Percentiles rank a stretch among this genome's conserved stretches.
Evolutionary conservation across 2,113 vertebrate genomes (phyloP).

Genomic region (Nibea coibor): DNA sequence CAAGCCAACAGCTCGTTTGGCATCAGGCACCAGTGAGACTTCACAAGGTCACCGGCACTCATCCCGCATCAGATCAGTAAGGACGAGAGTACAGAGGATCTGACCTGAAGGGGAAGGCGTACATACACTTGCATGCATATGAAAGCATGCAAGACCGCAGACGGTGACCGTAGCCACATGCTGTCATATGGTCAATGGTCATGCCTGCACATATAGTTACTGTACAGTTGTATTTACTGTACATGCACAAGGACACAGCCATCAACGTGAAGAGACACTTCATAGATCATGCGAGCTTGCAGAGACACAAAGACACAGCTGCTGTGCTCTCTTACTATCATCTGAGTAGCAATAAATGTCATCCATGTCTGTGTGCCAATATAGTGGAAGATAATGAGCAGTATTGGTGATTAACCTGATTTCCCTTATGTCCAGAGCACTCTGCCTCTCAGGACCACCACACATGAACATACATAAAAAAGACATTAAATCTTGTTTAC

Average conservation of each 20-base stretch:
- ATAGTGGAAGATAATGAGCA: slow-evolving; percentile 50
- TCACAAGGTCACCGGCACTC: slow-evolving; percentile 52
- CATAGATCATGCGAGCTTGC: slow-evolving; percentile 47
- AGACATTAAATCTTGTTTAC: slow-evolving; percentile 65
- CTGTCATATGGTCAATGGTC: neutral
- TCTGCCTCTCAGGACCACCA: slow-evolving; percentile 26
- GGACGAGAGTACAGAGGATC: slow-evolving; percentile 26
- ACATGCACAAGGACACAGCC: slow-evolving; percentile 15
- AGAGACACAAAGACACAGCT: slow-evolving; percentile 37
- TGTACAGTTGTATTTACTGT: slow-evolving; percentile 14
- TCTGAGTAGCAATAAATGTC: slow-evolving; percentile 54
- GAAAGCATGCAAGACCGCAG: neutral
- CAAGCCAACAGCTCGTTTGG: slow-evolving; percentile 35
- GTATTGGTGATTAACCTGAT: slow-evolving; percentile 71
- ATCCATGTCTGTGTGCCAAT: slow-evolving; percentile 43
- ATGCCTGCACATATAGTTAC: neutral
- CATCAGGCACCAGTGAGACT: neutral
- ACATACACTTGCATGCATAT: neutral
- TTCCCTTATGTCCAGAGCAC: slow-evolving; percentile 45
- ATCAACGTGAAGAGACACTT: slow-evolving; percentile 18
- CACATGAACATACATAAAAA: slow-evolving; percentile 59
- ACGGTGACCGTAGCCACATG: neutral
- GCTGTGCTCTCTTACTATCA: slow-evolving; percentile 13
- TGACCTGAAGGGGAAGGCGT: slow-evolving; percentile 20
- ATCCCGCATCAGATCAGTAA: slow-evolving; percentile 43